Evolutionary conservation across 1,140 invertebrate genomes (phyloP).

Genomic region (Bombus pyrosoma): DNA sequence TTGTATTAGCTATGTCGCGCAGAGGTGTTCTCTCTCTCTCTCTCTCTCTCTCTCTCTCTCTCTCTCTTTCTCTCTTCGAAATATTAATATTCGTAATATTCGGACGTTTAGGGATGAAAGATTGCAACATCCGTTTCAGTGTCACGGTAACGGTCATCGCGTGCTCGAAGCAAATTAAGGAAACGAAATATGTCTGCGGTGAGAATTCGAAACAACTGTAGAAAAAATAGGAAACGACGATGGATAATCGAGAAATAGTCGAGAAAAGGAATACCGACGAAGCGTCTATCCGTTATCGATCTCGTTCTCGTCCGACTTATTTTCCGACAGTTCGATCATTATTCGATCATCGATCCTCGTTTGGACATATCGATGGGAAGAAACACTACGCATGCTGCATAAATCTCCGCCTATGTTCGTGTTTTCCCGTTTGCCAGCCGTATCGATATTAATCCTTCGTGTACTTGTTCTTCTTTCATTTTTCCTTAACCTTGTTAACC

Average conservation of each 20-base stretch:
- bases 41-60: background rate
- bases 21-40: constrained; percentile 2
- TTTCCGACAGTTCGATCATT: background rate
- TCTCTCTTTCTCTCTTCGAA: constrained; percentile 23
- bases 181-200: no score
- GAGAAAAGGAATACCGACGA: background rate
- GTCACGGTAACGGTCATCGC: constrained; percentile 22
- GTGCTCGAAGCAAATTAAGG: constrained; percentile 7
- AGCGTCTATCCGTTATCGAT: background rate
- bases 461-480: background rate
- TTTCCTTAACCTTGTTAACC: background rate
- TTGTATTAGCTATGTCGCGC: constrained; percentile 73
- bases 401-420: constrained; percentile 31
- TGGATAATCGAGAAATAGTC: background rate
- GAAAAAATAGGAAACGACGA: no score
- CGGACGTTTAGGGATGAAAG: constrained; percentile 54
- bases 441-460: background rate
- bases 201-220: background rate
- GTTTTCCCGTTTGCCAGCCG: background rate
- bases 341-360: constrained; percentile 39
- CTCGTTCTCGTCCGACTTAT: background rate
- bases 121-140: constrained; percentile 36
- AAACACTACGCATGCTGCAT: constrained; percentile 28
- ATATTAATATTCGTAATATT: constrained; percentile 59
- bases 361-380: constrained; percentile 13